These are phyloP conservation scores for Coelogynopora nodosa DNA, from an alignment of 2,888 invertebrate species.

Conservation along the genomic window DNA sequence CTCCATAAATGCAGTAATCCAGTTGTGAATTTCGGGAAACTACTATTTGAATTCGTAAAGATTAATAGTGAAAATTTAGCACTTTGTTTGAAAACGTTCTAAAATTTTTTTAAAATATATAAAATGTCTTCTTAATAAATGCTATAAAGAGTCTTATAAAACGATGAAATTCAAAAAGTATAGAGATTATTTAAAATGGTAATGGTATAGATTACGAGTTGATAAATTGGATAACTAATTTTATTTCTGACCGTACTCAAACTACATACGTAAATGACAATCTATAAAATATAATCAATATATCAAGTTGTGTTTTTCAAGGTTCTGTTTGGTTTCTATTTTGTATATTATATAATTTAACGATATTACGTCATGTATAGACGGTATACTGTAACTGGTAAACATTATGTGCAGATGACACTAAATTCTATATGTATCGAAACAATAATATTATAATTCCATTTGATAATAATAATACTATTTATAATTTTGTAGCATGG, in stretches of 20 bases:
- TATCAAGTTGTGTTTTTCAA: neutral
- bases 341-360: neutral
- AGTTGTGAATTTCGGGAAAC: too few species aligned
- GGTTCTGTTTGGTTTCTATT: neutral
- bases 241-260: neutral
- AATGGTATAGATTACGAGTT: neutral
- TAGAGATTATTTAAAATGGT: neutral
- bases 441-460: neutral
- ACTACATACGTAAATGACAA: neutral
- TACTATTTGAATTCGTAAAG: too few species aligned
- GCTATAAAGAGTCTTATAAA: too few species aligned
- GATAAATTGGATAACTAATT: neutral
- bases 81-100: too few species aligned
- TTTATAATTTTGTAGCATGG: too few species aligned
- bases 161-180: too few species aligned
- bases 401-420: neutral
- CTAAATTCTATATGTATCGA: neutral
- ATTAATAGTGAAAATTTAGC: too few species aligned
- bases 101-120: too few species aligned
- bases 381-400: neutral
- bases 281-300: neutral
- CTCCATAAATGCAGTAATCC: too few species aligned
- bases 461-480: neutral
- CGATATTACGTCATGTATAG: neutral
- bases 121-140: too few species aligned